Evolutionary conservation across 2,888 invertebrate genomes (phyloP).

Genomic region (Latheticus oryzae): DNA sequence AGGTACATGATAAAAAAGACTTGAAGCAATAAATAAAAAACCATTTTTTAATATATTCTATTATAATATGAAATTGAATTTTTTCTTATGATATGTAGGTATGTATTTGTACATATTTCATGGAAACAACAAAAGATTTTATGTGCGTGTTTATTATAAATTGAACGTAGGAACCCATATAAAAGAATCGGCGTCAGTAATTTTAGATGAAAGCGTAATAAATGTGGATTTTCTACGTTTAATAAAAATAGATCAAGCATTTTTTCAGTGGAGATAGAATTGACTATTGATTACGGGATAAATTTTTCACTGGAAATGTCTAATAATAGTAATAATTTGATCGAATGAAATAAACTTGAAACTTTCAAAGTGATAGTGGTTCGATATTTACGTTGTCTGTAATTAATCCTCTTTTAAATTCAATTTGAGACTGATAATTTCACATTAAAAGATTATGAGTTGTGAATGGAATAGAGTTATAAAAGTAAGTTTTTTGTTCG

Average conservation of each 20-base stretch:
- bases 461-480: background rate
- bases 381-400: slow-evolving; percentile 17
- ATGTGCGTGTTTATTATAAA: slow-evolving; percentile 7
- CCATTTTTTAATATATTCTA: too few species aligned
- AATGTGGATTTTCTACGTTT: slow-evolving; percentile 8
- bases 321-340: background rate
- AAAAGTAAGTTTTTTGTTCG: too few species aligned
- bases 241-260: slow-evolving; percentile 9
- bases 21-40: too few species aligned
- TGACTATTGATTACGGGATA: slow-evolving; percentile 8
- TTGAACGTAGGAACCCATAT: slow-evolving; percentile 12
- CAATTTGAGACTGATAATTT: too few species aligned
- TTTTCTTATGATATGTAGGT: too few species aligned
- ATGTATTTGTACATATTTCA: too few species aligned
- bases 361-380: background rate
- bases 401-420: too few species aligned
- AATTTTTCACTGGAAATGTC: slow-evolving; percentile 5
- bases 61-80: too few species aligned
- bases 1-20: too few species aligned
- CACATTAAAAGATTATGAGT: slow-evolving; percentile 4
- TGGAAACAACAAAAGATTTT: too few species aligned
- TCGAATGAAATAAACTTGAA: too few species aligned
- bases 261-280: background rate
- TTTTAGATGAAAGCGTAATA: slow-evolving; percentile 11
- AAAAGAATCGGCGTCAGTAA: slow-evolving; percentile 13